These are phyloP conservation scores for Phylloscopus collybita DNA, from an alignment of 2,797 vertebrate species.

Conservation along the genomic window DNA sequence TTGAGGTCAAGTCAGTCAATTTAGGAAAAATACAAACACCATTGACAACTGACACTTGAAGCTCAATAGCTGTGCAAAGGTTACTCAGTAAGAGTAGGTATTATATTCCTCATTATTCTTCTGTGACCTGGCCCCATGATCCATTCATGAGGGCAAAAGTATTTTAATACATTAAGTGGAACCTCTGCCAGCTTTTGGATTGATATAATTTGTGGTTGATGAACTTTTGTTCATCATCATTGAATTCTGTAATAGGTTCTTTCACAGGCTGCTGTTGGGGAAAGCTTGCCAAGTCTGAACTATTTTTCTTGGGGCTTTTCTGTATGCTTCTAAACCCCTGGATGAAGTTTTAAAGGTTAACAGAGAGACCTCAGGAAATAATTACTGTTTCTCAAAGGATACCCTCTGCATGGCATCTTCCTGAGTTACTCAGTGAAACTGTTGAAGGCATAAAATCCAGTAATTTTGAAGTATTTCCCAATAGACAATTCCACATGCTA, in stretches of 20 bases:
- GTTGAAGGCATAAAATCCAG: neutral
- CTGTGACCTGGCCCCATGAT: neutral
- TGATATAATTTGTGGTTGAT: conserved; percentile 31
- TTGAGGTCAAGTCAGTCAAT: neutral
- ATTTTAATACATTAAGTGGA: conserved; percentile 35
- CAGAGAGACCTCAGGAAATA: neutral
- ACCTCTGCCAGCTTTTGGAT: conserved; percentile 18
- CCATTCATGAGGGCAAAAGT: conserved; percentile 10
- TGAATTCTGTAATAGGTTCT: conserved; percentile 21
- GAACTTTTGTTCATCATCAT: conserved; percentile 31
- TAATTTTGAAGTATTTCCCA: neutral
- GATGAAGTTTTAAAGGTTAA: neutral
- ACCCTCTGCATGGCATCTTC: neutral
- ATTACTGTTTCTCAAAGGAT: neutral
- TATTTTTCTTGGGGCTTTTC: neutral
- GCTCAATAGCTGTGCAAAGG: neutral
- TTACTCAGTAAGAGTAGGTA: neutral
- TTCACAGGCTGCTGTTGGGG: neutral
- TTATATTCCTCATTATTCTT: neutral
- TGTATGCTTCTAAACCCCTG: neutral
- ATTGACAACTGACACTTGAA: neutral
- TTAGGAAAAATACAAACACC: neutral
- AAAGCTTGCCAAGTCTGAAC: neutral
- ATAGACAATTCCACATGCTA: neutral
- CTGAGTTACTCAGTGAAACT: neutral